phyloP scores from a whole-genome alignment of 2,113 vertebrate genomes.

The Chrysochloris asiatica region DNA sequence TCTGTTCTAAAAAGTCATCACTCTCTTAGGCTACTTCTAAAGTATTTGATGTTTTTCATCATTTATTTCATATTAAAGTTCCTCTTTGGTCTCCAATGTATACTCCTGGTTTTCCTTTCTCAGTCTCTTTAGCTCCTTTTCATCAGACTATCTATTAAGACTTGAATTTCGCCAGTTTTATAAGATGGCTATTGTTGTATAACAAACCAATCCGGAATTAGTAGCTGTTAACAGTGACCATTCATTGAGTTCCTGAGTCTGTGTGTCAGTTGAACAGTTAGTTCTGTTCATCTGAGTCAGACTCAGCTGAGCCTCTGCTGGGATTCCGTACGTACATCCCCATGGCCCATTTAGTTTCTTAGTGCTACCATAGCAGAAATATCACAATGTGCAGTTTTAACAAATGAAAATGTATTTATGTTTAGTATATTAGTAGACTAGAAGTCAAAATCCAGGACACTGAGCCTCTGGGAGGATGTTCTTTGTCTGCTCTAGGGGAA shows the following conservation, averaged over 20 bases:
- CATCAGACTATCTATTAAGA: background rate
- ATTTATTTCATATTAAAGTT: background rate
- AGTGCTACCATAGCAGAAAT: no score
- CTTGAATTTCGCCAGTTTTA: background rate
- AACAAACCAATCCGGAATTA: background rate
- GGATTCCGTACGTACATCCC: background rate
- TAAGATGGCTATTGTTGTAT: background rate
- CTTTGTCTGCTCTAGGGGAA: no score
- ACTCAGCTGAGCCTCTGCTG: background rate
- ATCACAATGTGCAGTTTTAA: no score
- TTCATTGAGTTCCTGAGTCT: background rate
- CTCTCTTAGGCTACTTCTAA: background rate
- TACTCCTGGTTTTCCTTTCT: background rate
- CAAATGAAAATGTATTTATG: no score
- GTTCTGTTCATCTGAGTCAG: background rate
- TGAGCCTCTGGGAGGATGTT: no score
- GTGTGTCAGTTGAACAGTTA: background rate
- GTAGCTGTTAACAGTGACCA: background rate
- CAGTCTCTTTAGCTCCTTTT: background rate
- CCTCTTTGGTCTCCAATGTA: background rate
- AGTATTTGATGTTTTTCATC: background rate
- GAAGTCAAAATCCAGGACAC: no score
- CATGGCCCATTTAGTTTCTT: background rate
- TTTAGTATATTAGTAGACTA: no score
- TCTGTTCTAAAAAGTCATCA: background rate